Evolutionary conservation across 1,140 invertebrate genomes (phyloP).

Genomic region (Maconellicoccus hirsutus): DNA sequence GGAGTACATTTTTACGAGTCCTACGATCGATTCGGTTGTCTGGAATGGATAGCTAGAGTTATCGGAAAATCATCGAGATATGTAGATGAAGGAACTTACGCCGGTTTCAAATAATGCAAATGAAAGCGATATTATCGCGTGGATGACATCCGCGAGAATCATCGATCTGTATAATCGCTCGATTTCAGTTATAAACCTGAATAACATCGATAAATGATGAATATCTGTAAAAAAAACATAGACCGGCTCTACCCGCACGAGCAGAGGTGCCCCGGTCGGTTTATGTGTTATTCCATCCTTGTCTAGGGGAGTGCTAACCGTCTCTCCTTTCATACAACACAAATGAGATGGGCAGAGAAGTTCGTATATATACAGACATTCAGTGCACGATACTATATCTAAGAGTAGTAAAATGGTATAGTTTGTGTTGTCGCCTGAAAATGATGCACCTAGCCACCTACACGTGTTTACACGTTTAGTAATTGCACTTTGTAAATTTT

Average conservation of each 20-base stretch:
- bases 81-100: not conserved
- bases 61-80: not conserved
- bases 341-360: not conserved
- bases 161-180: not conserved
- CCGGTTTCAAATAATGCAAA: not conserved
- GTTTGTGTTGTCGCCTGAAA: no score
- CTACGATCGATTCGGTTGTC: conserved; percentile 22
- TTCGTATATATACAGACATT: not conserved
- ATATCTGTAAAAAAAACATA: not conserved
- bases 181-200: not conserved
- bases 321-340: conserved; percentile 93
- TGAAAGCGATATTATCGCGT: conserved; percentile 9
- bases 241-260: not conserved
- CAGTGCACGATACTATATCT: not conserved
- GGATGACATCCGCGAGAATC: not conserved
- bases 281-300: conserved; percentile 51
- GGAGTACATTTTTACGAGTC: conserved; percentile 16
- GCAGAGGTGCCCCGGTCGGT: conserved; percentile 27
- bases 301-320: conserved; percentile 91
- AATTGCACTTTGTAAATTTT: no score
- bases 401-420: not conserved
- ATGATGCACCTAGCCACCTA: no score
- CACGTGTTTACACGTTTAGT: no score
- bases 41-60: not conserved
- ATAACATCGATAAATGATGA: not conserved